Conservation (phyloP, 2,888 invertebrate species). For the Aphidoletes aphidimyza region DNA sequence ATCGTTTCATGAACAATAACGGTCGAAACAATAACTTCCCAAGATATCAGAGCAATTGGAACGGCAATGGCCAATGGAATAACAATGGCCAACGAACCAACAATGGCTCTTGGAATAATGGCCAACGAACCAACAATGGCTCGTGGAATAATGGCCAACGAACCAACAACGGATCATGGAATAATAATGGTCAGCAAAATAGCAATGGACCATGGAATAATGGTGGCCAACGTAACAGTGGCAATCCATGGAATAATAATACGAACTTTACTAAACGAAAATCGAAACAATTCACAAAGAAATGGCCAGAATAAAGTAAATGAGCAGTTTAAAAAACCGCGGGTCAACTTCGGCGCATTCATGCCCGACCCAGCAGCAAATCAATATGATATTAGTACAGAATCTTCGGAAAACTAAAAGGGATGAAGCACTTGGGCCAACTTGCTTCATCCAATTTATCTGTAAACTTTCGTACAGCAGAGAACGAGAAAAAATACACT, state of each 20-base stretch:
- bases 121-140: too few species aligned
- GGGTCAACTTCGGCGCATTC: neutral
- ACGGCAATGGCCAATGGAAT: too few species aligned
- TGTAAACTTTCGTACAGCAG: neutral
- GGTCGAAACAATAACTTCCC: too few species aligned
- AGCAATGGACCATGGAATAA: neutral
- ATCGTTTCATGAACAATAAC: too few species aligned
- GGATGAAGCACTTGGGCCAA: neutral
- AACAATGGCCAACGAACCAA: too few species aligned
- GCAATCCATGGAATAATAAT: neutral
- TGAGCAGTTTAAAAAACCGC: neutral
- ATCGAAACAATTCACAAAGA: neutral
- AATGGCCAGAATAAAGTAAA: neutral
- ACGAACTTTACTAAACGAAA: neutral
- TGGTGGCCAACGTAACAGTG: neutral
- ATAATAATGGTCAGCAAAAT: neutral
- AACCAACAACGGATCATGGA: neutral
- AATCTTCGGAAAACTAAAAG: slow-evolving; percentile 11
- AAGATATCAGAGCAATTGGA: too few species aligned
- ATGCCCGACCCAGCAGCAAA: too few species aligned
- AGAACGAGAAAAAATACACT: neutral
- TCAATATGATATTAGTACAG: neutral
- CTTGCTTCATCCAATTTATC: neutral
- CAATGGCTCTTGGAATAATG: too few species aligned
- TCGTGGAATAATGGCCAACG: too few species aligned